These are phyloP conservation scores for Apamea monoglypha DNA, from an alignment of 2,888 invertebrate species.

Conservation along the genomic window DNA sequence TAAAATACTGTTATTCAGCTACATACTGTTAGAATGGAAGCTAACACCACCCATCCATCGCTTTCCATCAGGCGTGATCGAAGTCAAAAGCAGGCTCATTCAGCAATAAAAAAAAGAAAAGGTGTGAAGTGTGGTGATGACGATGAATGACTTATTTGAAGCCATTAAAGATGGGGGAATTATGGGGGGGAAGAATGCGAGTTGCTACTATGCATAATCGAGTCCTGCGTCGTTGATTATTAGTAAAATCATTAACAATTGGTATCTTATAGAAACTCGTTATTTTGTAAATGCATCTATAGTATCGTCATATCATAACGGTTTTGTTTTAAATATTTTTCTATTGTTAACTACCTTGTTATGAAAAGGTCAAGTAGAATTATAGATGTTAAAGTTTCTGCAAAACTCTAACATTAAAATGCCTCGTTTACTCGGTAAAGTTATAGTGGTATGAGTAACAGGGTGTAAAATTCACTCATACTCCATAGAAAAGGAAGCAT, in stretches of 20 bases:
- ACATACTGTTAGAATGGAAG: not conserved
- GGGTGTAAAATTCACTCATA: not conserved
- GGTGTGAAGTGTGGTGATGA: too few relatives aligned
- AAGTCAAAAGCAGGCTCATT: too few relatives aligned
- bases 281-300: not conserved
- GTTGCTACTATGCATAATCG: too few relatives aligned
- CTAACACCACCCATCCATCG: too few relatives aligned
- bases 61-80: too few relatives aligned
- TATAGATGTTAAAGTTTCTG: not conserved
- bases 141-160: too few relatives aligned
- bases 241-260: not conserved
- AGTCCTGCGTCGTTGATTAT: too few relatives aligned
- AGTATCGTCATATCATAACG: not conserved
- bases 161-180: too few relatives aligned
- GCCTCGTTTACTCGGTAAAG: not conserved
- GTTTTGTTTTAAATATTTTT: not conserved
- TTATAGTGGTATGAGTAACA: not conserved
- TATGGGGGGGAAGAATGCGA: too few relatives aligned
- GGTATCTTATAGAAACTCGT: not conserved
- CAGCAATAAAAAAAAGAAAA: too few relatives aligned
- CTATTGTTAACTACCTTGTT: not conserved
- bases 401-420: not conserved
- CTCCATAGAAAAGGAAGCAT: not conserved
- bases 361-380: not conserved
- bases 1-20: not conserved